These are phyloP conservation scores for Drosophila watanabei DNA, from an alignment of 1,140 invertebrate species.

Conservation along the genomic window DNA sequence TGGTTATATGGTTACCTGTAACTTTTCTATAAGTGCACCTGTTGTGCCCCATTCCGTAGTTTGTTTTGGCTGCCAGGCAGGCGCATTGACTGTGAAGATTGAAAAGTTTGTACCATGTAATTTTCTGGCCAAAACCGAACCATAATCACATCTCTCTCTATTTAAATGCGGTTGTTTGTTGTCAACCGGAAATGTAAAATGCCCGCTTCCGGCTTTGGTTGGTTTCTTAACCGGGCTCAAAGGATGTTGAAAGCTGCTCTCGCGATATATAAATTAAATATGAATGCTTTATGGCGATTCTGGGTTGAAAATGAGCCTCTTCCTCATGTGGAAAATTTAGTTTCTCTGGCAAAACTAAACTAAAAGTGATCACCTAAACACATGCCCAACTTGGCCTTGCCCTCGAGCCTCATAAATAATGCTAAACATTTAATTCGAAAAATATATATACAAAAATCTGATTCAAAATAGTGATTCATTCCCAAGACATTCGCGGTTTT, in stretches of 20 bases:
- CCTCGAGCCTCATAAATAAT: conserved; percentile 39
- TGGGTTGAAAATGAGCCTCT: conserved; percentile 31
- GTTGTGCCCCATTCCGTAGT: conserved; percentile 39
- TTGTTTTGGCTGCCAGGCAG: conserved; percentile 41
- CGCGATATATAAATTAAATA: conserved; percentile 37
- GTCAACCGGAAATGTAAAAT: conserved; percentile 51
- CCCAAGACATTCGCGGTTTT: conserved; percentile 21
- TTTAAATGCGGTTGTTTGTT: conserved; percentile 31
- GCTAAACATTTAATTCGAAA: conserved; percentile 25
- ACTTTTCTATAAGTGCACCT: conserved; percentile 8
- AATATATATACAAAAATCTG: conserved; percentile 8
- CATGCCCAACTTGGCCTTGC: conserved; percentile 47
- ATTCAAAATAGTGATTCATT: conserved; percentile 46
- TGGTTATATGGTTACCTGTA: not conserved
- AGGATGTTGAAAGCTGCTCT: conserved; percentile 55
- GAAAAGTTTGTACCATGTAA: conserved; percentile 44
- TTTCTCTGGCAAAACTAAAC: not conserved
- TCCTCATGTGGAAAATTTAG: conserved; percentile 1
- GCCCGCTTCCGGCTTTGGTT: conserved; percentile 30
- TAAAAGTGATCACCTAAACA: not conserved
- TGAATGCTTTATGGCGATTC: conserved; percentile 18
- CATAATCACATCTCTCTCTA: conserved; percentile 21
- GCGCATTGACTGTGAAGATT: conserved; percentile 57
- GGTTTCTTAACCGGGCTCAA: conserved; percentile 18
- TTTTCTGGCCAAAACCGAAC: conserved; percentile 32